These are phyloP conservation scores for Lepidochitona cinerea DNA, from an alignment of 2,888 invertebrate species.

Conservation along the genomic window DNA sequence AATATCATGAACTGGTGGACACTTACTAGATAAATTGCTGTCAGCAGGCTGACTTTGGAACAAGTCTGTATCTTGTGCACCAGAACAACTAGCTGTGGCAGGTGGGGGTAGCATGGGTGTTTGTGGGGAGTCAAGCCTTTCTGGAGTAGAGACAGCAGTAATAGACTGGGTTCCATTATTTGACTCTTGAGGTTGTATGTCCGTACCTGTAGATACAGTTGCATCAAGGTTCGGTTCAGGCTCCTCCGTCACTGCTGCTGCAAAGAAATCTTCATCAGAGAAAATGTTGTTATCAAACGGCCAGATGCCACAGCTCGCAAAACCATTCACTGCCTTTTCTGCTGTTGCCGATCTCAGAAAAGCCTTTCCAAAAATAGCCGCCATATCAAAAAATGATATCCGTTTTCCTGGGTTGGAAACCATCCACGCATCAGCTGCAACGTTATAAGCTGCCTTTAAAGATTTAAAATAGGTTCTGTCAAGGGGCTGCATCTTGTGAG, in stretches of 20 bases:
- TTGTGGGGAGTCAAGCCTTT: too few relatives aligned
- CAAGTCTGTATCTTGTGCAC: too few relatives aligned
- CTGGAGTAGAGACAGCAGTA: too few relatives aligned
- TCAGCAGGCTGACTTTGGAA: too few relatives aligned
- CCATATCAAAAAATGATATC: constrained; percentile 31
- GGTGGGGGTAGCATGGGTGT: too few relatives aligned
- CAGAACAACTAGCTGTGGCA: too few relatives aligned
- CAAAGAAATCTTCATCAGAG: constrained; percentile 27
- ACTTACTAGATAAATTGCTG: too few relatives aligned
- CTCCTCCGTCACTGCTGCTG: constrained; percentile 1
- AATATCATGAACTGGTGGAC: not conserved
- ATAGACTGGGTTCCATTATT: too few relatives aligned
- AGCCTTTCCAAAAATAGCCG: constrained; percentile 31
- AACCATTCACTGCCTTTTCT: constrained; percentile 18
- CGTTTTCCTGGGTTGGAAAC: constrained; percentile 28
- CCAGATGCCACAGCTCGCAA: constrained; percentile 15
- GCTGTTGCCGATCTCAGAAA: constrained; percentile 27
- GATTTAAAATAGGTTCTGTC: constrained; percentile 42
- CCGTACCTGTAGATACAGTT: not conserved
- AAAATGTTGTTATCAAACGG: constrained; percentile 23
- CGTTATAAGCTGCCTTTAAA: constrained; percentile 37
- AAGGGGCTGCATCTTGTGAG: constrained; percentile 52
- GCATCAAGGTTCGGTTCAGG: not conserved
- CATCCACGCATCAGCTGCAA: constrained; percentile 35
- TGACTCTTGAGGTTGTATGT: too few relatives aligned